These are phyloP conservation scores for Sardinella longiceps DNA, from an alignment of 2,797 vertebrate genomes.

Conservation along the genomic window DNA sequence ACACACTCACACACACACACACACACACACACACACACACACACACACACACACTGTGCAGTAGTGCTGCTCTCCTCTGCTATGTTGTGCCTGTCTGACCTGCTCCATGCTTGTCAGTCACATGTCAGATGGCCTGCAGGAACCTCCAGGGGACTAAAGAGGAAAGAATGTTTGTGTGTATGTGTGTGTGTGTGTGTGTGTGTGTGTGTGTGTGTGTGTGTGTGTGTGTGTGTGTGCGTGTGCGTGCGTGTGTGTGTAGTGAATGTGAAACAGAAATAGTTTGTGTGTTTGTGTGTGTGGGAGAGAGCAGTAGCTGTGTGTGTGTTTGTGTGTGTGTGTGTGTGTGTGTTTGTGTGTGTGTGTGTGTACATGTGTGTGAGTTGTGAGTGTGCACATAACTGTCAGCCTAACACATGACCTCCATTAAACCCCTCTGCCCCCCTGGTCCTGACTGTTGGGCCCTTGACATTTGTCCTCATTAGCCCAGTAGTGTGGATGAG, in stretches of 20 bases:
- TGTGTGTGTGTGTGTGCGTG: not conserved
- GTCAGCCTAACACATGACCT: constrained; percentile 8
- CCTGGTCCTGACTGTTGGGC: not conserved
- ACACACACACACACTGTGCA: not conserved
- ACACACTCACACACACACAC: not conserved
- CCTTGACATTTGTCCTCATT: constrained; percentile 28
- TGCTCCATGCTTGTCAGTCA: constrained; percentile 34
- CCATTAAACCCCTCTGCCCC: not conserved
- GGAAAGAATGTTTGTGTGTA: not conserved
- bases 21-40: too few relatives aligned
- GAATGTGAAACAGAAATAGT: too few relatives aligned
- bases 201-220: not conserved
- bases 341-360: not conserved
- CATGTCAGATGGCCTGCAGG: not conserved
- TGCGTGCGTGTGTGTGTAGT: not conserved
- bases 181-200: not conserved
- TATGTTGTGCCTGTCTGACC: not conserved
- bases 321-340: not conserved
- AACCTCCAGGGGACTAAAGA: not conserved
- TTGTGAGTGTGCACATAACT: not conserved
- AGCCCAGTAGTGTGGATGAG: constrained; percentile 27
- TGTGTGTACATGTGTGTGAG: not conserved
- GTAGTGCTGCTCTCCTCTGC: not conserved
- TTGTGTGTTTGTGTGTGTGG: not conserved
- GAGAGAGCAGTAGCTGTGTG: not conserved